These are phyloP conservation scores for Lutjanus erythropterus DNA, from an alignment of 2,113 vertebrate genomes.

Conservation along the genomic window DNA sequence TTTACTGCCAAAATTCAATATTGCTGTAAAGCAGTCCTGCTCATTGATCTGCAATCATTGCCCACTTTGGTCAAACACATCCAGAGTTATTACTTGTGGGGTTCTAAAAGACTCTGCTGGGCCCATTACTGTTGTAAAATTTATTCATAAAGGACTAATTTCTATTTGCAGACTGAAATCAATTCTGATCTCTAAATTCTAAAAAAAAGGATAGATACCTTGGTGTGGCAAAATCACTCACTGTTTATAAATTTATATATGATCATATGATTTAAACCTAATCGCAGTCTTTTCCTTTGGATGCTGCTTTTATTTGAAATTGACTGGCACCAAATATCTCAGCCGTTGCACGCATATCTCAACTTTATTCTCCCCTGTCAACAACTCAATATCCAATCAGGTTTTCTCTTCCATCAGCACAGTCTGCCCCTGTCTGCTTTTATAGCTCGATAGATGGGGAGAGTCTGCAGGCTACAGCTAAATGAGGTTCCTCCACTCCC, in stretches of 20 bases:
- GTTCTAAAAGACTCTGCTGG: too few species aligned
- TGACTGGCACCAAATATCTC: slow-evolving; percentile 10
- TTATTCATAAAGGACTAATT: too few species aligned
- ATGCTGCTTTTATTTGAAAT: slow-evolving; percentile 16
- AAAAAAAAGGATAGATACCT: background rate
- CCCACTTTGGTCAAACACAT: background rate
- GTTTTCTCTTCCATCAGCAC: slow-evolving; percentile 39
- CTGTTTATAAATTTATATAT: background rate
- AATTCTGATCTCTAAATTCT: too few species aligned
- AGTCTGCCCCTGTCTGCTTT: slow-evolving; percentile 63
- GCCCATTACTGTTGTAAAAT: too few species aligned
- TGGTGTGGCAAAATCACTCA: background rate
- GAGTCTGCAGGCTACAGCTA: slow-evolving; percentile 83
- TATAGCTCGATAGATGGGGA: slow-evolving; percentile 52
- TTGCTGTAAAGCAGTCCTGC: background rate
- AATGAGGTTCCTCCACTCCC: slow-evolving; percentile 84
- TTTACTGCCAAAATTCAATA: background rate
- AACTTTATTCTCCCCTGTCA: slow-evolving; percentile 51
- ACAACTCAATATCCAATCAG: slow-evolving; percentile 50
- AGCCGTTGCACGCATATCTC: slow-evolving; percentile 9
- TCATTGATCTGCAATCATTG: background rate
- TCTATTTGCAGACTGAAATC: too few species aligned
- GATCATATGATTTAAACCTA: background rate
- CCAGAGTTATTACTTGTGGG: slow-evolving; percentile 1
- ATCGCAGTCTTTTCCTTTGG: background rate